Evolutionary conservation across 2,888 invertebrate species (phyloP).

Genomic region (Tetragonula carbonaria): DNA sequence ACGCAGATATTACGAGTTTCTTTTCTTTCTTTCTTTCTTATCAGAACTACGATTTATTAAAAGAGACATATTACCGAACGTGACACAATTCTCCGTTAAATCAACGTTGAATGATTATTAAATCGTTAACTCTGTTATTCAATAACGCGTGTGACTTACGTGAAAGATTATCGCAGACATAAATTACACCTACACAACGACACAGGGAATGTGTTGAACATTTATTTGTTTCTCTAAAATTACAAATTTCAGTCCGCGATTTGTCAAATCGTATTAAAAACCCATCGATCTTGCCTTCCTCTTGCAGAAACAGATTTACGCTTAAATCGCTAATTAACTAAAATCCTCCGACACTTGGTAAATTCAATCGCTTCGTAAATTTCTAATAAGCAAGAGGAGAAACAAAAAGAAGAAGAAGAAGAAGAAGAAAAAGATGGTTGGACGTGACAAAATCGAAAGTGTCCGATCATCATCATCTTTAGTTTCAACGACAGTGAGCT

Average conservation of each 20-base stretch:
- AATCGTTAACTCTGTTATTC: neutral
- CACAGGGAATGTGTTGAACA: neutral
- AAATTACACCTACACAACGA: neutral
- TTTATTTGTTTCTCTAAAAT: neutral
- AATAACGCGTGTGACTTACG: neutral
- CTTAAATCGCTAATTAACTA: neutral
- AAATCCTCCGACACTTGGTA: neutral
- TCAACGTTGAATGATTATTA: neutral
- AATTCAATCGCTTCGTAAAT: neutral
- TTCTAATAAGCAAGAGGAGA: neutral
- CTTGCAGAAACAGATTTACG: too few species aligned
- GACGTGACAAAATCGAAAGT: conserved; percentile 1
- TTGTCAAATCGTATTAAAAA: neutral
- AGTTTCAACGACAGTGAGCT: conserved; percentile 31
- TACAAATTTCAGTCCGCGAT: neutral
- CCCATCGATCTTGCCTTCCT: neutral
- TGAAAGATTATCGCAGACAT: neutral
- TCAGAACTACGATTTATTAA: neutral
- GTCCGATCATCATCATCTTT: conserved; percentile 21
- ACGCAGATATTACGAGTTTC: neutral
- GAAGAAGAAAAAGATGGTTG: too few species aligned
- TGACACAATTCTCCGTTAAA: neutral
- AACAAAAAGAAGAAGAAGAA: neutral
- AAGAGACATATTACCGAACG: neutral
- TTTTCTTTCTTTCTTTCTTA: neutral